A percentile compares a stretch with the other conserved stretches of the same genome.
Evolutionary conservation across 2,888 invertebrate species (phyloP).

Genomic region (Phymatocera aterrima): DNA sequence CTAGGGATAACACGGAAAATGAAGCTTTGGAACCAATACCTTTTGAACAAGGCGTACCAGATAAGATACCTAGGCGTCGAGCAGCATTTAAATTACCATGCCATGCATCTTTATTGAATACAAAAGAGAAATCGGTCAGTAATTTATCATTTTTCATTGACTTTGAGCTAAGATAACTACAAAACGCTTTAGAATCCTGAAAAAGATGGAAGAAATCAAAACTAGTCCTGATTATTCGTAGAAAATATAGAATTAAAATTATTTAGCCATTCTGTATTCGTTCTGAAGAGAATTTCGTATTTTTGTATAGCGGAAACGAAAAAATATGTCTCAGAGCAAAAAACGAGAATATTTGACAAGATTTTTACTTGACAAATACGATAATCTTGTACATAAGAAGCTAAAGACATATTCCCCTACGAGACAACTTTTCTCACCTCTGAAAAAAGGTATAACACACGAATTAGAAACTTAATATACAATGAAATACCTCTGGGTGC

Average conservation of each 20-base stretch:
- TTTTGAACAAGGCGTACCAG: constrained; percentile 61
- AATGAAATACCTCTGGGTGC: neutral
- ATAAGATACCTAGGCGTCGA: constrained; percentile 55
- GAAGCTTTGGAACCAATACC: constrained; percentile 63
- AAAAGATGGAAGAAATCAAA: constrained; percentile 17
- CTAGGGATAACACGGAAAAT: constrained; percentile 28
- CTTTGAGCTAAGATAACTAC: too few species aligned
- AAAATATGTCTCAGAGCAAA: constrained; percentile 39
- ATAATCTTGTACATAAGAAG: constrained; percentile 54
- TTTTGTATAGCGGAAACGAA: constrained; percentile 57
- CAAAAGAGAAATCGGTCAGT: constrained; percentile 52
- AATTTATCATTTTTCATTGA: neutral
- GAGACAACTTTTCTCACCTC: constrained; percentile 53
- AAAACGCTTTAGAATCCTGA: neutral
- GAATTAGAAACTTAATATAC: neutral
- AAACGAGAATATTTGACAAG: constrained; percentile 52
- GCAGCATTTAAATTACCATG: constrained; percentile 62
- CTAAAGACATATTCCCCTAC: constrained; percentile 56
- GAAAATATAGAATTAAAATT: too few species aligned
- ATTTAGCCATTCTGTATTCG: too few species aligned
- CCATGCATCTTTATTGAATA: constrained; percentile 58
- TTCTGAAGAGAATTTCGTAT: neutral
- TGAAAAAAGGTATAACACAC: constrained; percentile 56
- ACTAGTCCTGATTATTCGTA: too few species aligned
- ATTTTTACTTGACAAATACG: constrained; percentile 54